Evolutionary conservation across 2,113 vertebrate species (phyloP), one percentile per base, ranked within the genome.

Genomic region (Petroica traversi): DNA sequence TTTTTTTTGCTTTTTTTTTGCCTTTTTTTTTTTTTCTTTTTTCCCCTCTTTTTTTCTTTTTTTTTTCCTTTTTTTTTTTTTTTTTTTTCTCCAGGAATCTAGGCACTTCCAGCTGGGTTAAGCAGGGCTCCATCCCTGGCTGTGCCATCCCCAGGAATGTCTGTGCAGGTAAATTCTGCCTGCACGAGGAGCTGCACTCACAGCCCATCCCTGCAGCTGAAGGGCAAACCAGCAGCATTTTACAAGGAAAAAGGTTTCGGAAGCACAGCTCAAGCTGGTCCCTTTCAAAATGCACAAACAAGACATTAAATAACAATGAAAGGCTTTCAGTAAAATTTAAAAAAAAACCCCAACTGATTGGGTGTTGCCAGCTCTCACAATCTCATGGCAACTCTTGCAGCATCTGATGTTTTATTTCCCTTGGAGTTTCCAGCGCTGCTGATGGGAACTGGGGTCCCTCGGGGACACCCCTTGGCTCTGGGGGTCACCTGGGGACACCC

Each of bases 281-380:
- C 81, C 6, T 79, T 94, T 78, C 6, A 69, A 89, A 93, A 41
- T 0, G 54, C 78, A 93, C 90, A 95, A 96, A 93, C 71, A 88
- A 94, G 85, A 41, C 78, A 49, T 90, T 73, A 83, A 94, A 68
- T 34, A 90, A 88, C 95, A 97, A 92, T 79, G 48, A 85, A 95
- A 87, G 0, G 0, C 72, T 86, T 66, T 25, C 57, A 68, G 52
- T 62, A 26, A 64, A 73, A 31, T 14, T 5, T 2, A 24, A 8
- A 31, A 24, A 17, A 3, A 12, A 31, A 33, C 6, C 5, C 14
- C 12, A 43, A 17, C 22, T 5, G 8, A 19, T 7, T 57, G 87
- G 89, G 73, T 54, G 61, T 34, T 85, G 85, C 92, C 92, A 78
- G 69, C 58, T 92, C 89, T 64, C 82, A 51, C 48, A 58, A 74